phyloP scores from a whole-genome alignment of 2,113 vertebrate genomes.

The Megalops atlanticus region DNA sequence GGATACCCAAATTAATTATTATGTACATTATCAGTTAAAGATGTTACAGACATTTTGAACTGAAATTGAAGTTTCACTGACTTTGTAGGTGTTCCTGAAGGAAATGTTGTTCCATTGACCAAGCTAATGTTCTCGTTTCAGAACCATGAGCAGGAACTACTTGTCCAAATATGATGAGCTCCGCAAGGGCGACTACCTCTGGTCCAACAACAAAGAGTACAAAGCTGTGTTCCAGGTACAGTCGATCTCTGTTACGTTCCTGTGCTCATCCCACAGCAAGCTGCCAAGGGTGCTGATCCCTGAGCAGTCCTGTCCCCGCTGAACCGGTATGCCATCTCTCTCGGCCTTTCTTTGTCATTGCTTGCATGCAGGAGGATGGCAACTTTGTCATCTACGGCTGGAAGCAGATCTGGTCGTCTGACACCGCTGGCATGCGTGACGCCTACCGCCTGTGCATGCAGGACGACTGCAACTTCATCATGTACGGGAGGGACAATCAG shows the following conservation, averaged over 20 bases:
- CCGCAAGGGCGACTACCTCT: constrained; percentile 30
- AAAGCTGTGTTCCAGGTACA: constrained; percentile 52
- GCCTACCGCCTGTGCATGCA: constrained; percentile 43
- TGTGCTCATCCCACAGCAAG: neutral
- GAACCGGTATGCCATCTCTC: neutral
- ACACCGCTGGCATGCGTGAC: neutral
- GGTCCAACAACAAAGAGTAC: constrained; percentile 37
- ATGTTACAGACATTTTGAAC: too few relatives aligned
- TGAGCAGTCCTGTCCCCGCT: too few relatives aligned
- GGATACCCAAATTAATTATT: too few relatives aligned
- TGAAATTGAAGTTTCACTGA: too few relatives aligned
- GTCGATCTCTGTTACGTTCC: neutral
- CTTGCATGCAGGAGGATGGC: constrained; percentile 41
- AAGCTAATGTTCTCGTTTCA: constrained; percentile 13
- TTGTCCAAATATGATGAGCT: constrained; percentile 35
- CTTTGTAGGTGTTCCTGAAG: too few relatives aligned
- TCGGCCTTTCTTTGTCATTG: neutral
- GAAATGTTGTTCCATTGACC: too few relatives aligned
- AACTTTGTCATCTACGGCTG: constrained; percentile 54
- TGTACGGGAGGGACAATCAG: constrained; percentile 23
- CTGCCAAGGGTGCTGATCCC: neutral
- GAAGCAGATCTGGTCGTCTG: constrained; percentile 33
- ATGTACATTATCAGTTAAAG: too few relatives aligned
- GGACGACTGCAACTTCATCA: constrained; percentile 54
- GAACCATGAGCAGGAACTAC: constrained; percentile 37